Conservation (phyloP, 1,140 invertebrate genomes). For the Drosophila erecta region DNA sequence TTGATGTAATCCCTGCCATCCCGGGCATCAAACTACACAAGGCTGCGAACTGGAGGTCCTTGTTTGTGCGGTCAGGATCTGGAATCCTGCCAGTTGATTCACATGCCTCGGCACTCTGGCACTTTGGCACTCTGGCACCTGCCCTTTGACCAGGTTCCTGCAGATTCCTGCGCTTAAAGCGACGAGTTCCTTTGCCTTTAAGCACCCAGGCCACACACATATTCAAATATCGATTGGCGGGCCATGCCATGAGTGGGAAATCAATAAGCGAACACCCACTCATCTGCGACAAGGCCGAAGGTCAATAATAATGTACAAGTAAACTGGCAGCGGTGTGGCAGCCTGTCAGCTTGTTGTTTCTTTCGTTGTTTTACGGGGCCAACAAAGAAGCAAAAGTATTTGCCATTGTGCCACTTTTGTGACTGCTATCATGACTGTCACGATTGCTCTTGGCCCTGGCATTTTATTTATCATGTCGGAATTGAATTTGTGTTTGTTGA, state of each 20-base stretch:
- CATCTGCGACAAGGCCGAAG: constrained; percentile 58
- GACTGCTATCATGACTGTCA: constrained; percentile 60
- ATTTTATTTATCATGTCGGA: constrained; percentile 74
- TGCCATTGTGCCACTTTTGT: constrained; percentile 50
- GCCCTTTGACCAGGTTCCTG: constrained; percentile 11
- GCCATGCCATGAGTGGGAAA: constrained; percentile 34
- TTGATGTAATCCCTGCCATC: constrained; percentile 76
- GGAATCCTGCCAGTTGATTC: constrained; percentile 42
- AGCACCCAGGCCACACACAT: constrained; percentile 10
- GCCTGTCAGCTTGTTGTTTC: constrained; percentile 50
- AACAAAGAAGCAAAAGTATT: constrained; percentile 38
- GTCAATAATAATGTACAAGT: constrained; percentile 66
- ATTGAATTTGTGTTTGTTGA: constrained; percentile 80
- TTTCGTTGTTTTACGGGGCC: constrained; percentile 24
- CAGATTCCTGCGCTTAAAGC: constrained; percentile 9
- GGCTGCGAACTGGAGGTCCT: constrained; percentile 24
- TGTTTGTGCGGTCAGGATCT: constrained; percentile 37
- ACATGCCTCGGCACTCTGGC: constrained; percentile 19
- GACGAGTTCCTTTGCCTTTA: constrained; percentile 31
- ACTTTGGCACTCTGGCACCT: neutral
- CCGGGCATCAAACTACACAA: constrained; percentile 67
- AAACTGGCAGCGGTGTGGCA: constrained; percentile 46
- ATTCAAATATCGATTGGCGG: constrained; percentile 61
- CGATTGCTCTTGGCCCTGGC: constrained; percentile 43
- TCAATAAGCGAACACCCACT: constrained; percentile 58